Base-by-base conservation (phyloP, 2,797 vertebrate species). In the Pangasius mekongensis region DNA sequence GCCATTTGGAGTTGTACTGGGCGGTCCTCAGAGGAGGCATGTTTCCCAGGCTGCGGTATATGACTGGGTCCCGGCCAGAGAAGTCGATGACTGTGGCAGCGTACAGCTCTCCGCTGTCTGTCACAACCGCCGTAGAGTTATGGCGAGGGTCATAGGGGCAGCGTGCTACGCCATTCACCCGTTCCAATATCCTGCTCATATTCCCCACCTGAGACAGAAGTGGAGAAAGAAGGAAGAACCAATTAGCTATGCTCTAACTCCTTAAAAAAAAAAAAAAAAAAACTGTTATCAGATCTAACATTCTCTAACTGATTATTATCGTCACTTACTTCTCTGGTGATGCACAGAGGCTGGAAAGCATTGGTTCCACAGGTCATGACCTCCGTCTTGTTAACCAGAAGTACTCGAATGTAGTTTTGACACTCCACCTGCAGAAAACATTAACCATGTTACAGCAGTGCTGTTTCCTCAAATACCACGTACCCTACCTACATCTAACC, bases 1-100 rank as follows among this genome's bases (percentile, higher is more conserved):
- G 98, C 98, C 98, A 99, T 86, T 99, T 99, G 91, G 98, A 99
- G 96, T 99, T 99, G 95, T 99, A 99, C 90, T 99, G 98, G 14
- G 98, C 98, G 0, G 98, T 99, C 88, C 98, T 96, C 27, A 99
- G 97, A 0, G 98, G 98, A 0, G 98, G 98, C 95, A 98, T 95
- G 1, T 96, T 97, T 47, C 98, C 98, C 91, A 99, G 96, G 94
- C 98, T 99, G 91, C 98, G 98, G 95, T 99, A 99, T 93, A 99
- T 99, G 93, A 98, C 98, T 0, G 98, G 98, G 95, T 99, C 98
- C 2, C 98, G 96, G 43, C 98, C 98, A 0, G 98, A 99, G 96
- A 99, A 99, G 96, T 99, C 98, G 27, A 99, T 99, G 93, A 99
- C 98, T 0, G 98, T 99, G 86, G 98, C 98, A 0, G 98, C 98